phyloP scores from a whole-genome alignment of 2,888 invertebrate species.

The Anaspis maculata region DNA sequence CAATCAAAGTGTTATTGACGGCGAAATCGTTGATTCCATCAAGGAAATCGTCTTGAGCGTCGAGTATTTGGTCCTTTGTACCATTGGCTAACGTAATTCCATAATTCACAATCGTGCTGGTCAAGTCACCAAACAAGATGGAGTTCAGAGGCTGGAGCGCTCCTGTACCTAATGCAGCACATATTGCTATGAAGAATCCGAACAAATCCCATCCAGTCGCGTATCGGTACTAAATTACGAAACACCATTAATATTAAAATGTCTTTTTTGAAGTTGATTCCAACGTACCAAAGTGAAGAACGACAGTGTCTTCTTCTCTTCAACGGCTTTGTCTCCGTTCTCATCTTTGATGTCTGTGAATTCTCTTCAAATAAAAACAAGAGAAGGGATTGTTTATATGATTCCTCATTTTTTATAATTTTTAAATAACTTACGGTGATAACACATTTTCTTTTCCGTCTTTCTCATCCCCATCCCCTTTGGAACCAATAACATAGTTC shows the following conservation, averaged over 20 bases:
- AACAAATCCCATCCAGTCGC: background rate
- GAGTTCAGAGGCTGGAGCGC: conserved; percentile 59
- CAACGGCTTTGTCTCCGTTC: too few relatives aligned
- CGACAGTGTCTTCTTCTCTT: too few relatives aligned
- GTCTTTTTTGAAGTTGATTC: background rate
- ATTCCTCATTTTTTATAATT: too few relatives aligned
- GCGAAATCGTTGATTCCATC: conserved; percentile 50
- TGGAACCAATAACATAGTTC: background rate
- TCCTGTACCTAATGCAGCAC: conserved; percentile 53
- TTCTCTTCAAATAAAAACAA: background rate
- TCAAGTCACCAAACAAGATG: conserved; percentile 56
- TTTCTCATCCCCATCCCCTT: too few relatives aligned
- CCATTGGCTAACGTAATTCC: conserved; percentile 12
- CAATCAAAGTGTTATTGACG: conserved; percentile 54
- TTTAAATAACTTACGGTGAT: conserved; percentile 1
- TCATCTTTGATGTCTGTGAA: background rate
- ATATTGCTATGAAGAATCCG: conserved; percentile 41
- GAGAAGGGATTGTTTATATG: too few relatives aligned
- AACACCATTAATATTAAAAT: background rate
- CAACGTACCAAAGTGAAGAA: background rate
- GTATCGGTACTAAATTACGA: background rate
- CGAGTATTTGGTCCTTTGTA: conserved; percentile 22
- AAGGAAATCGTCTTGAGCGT: conserved; percentile 42
- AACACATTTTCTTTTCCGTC: background rate
- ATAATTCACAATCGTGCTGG: conserved; percentile 50